Base-by-base conservation (phyloP, 2,888 invertebrate species). In the Magallana nippona region DNA sequence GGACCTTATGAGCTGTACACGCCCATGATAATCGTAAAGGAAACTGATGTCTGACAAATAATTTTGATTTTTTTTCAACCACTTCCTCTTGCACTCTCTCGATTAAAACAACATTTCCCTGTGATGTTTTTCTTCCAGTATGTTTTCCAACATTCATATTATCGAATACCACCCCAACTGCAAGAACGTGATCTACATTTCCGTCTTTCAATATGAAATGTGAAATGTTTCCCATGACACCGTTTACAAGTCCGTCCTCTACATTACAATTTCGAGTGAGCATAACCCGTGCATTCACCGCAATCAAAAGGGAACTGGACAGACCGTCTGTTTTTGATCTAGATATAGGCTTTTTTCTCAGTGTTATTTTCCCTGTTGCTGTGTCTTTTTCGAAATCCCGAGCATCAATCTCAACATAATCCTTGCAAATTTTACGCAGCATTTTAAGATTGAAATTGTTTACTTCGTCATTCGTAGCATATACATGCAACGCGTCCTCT, bases 181-280 rank as follows among this genome's bases (percentile, higher is more conserved):
- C 22, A 58, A 71, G 58, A 27, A 71, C 15, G 27, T 44, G 44
- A 44, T 44, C 44, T 44, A 44, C 44, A 44, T 44, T 44, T 15
- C 3, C 44, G 8, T 55, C 19, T 22, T 55, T 57, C 17, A 71
- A 13, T 60, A 17, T 19, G 44, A 84, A 60, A 17, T 79, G 15
- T 55, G 79, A 63, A 77, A 85, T 83, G 15, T 85, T 79, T 13
- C 87, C 85, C 32, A 86, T 85, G 3, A 56, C 83, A 78, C 85
- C 86, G 83, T 87, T 87, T 10, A 84, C 83, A 17, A 87, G 81
- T 55, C 87, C 86, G 83, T 87, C 87, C 57, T 81, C 32, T 19
- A 84, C 84, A 83, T 87, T 83, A n/a, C 82, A 55, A 63, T 84
- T 87, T 63, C 57, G 55, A 57, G 83, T 84, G 13, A 87, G 78